phyloP scores from a whole-genome alignment of 2,888 invertebrate species.

The Cataglyphis livida region DNA sequence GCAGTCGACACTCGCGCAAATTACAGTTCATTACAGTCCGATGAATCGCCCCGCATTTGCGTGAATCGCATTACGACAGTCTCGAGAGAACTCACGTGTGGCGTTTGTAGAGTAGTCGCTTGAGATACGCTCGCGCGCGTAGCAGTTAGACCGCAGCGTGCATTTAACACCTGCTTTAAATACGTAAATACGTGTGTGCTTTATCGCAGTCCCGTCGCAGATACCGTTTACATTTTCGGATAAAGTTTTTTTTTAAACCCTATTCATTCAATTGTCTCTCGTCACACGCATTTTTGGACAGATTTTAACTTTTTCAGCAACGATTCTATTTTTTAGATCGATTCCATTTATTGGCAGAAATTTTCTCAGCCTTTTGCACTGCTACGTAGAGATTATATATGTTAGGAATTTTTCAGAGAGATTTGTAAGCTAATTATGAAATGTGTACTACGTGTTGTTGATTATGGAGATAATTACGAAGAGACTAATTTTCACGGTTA shows the following conservation, averaged over 20 bases:
- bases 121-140: conserved; percentile 4
- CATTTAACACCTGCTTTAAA: conserved; percentile 23
- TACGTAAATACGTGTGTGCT: neutral
- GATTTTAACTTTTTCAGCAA: neutral
- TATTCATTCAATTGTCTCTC: neutral
- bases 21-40: conserved; percentile 42
- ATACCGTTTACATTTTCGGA: conserved; percentile 14
- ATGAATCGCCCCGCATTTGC: conserved; percentile 41
- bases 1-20: conserved; percentile 37
- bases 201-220: neutral
- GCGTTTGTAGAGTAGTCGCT: conserved; percentile 31
- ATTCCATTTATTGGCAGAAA: neutral
- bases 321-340: neutral
- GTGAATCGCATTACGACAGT: conserved; percentile 37
- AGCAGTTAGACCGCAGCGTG: neutral
- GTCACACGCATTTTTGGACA: neutral
- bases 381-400: neutral
- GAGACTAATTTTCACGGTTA: conserved; percentile 26
- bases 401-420: neutral
- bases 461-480: conserved; percentile 11
- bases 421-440: neutral
- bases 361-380: neutral
- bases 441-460: neutral
- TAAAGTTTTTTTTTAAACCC: conserved; percentile 26
- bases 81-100: conserved; percentile 46